Evolutionary conservation across 1,140 invertebrate genomes (phyloP), one percentile per base, ranked within the genome.

Genomic region (Leptopilina boulardi): DNA sequence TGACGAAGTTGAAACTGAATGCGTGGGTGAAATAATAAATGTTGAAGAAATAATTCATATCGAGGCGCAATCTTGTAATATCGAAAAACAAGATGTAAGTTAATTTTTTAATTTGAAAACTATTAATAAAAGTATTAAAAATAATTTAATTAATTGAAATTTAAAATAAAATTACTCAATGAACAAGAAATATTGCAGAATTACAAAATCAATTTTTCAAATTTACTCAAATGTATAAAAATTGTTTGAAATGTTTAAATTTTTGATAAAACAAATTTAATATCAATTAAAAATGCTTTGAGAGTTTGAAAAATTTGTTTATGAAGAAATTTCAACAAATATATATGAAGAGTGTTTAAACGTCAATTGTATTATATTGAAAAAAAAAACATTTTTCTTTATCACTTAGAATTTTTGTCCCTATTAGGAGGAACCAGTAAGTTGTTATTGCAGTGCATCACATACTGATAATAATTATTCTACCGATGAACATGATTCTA

Each of bases 371-470:
- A 54, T 26, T 44, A 30, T 51, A 51, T 56, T 13, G 18, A 79
- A 76, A 41, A 66, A 8, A 59, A 70, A 10, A 47, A 54, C 23
- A 72, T 76, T 76, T 80, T 75, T 38, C 26, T 77, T 84, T 81
- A 42, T 42, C 9, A 15, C 15, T 47, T 4, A 47, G 44, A 47
- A 47, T 51, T 44, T 34, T 77, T 73, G 3, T 74, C 78, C 70
- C 8, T 73, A 75, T 77, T 73, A 91, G 89, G 90, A 91, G 78
- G 93, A 93, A 86, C 92, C 91, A 56, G 92, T 93, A 11, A 94
- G 94, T 86, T 94, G 94, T 83, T 94, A 94, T 84, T 94, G 93
- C 82, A 94, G 93, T 85, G 93, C 93, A 30, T 94, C 93, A 56
- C 94, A 94, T 79, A 94, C 93, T 18, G 93, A 94, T 80, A 94